Percentiles rank a stretch among this genome's conserved stretches.
phyloP scores from a whole-genome alignment of 2,888 invertebrate species.

The Dusona sp. region DNA sequence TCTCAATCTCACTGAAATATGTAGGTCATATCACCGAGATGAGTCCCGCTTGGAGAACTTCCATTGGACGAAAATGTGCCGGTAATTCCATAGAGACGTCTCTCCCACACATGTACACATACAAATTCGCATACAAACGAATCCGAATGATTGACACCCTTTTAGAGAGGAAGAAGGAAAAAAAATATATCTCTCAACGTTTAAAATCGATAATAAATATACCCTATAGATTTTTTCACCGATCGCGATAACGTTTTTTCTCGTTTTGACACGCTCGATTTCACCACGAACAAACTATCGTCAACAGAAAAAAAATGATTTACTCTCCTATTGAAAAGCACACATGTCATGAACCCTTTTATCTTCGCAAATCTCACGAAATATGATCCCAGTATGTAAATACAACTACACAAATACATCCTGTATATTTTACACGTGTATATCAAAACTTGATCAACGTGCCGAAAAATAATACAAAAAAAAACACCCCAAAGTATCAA shows the following conservation, averaged over 20 bases:
- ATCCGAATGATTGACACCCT: conserved; percentile 65
- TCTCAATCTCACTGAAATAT: conserved; percentile 35
- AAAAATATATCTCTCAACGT: conserved; percentile 30
- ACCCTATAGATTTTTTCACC: conserved; percentile 12
- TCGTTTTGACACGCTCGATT: conserved; percentile 30
- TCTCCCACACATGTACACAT: not conserved
- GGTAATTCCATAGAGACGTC: conserved; percentile 60
- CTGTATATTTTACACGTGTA: not conserved
- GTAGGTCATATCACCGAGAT: conserved; percentile 58
- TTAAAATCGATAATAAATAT: conserved; percentile 43
- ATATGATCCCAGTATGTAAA: conserved; percentile 12
- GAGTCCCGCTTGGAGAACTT: conserved; percentile 37
- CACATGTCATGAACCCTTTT: conserved; percentile 32
- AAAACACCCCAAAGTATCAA: not conserved
- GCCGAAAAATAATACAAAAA: not conserved
- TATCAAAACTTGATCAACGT: not conserved
- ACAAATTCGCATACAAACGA: conserved; percentile 6
- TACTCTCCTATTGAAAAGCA: not conserved
- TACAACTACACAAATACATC: not conserved
- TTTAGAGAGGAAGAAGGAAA: conserved; percentile 31
- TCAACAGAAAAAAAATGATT: conserved; percentile 6
- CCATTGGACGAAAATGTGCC: conserved; percentile 55
- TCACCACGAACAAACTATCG: conserved; percentile 17
- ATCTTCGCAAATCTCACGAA: not conserved
- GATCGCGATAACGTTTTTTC: conserved; percentile 23